These are phyloP conservation scores for Penaeus indicus DNA, from an alignment of 1,140 invertebrate species.

Conservation along the genomic window DNA sequence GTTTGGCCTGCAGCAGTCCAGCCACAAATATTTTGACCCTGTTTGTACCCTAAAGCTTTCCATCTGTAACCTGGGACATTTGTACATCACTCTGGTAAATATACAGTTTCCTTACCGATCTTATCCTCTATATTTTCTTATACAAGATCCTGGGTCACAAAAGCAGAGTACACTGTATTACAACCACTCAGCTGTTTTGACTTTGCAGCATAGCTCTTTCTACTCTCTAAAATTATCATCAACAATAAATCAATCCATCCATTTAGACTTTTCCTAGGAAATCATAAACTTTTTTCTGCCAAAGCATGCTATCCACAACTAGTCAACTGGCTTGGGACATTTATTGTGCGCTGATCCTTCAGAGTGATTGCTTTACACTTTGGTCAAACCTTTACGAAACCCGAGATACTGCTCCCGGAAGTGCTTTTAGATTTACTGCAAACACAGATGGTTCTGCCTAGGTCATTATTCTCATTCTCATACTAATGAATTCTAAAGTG, in stretches of 20 bases:
- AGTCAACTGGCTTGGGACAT: constrained; percentile 29
- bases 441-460: constrained; percentile 39
- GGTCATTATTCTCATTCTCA: constrained; percentile 36
- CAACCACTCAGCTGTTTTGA: background rate
- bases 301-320: constrained; percentile 43
- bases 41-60: too few species aligned
- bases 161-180: background rate
- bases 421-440: constrained; percentile 11
- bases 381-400: constrained; percentile 30
- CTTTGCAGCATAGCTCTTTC: constrained; percentile 39
- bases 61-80: too few species aligned
- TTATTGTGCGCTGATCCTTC: constrained; percentile 39
- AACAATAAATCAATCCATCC: constrained; percentile 32
- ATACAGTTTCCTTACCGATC: background rate
- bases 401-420: constrained; percentile 16
- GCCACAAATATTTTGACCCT: too few species aligned
- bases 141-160: constrained; percentile 10
- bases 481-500: constrained; percentile 29
- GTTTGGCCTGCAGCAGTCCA: constrained; percentile 33
- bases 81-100: background rate
- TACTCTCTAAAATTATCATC: constrained; percentile 17
- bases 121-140: background rate
- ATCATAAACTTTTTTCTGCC: background rate
- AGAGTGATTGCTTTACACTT: constrained; percentile 28
- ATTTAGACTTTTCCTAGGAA: constrained; percentile 2